Conservation (phyloP, 2,797 vertebrate species). For the Anableps anableps region DNA sequence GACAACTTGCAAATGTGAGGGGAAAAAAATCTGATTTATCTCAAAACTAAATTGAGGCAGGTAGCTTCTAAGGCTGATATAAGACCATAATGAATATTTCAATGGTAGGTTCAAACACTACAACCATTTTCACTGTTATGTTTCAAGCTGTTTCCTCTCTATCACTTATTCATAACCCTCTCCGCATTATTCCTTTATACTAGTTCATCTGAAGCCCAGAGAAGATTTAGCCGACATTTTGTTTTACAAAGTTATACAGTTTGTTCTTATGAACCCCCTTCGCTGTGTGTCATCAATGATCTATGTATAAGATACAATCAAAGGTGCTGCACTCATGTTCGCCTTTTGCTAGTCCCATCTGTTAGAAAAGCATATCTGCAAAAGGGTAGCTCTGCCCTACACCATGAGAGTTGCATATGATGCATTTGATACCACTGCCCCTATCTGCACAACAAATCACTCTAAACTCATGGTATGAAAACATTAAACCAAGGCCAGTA, state of each 20-base stretch:
- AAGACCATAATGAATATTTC: constrained; percentile 72
- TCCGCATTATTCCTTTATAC: constrained; percentile 68
- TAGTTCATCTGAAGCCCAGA: constrained; percentile 44
- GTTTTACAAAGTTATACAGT: constrained; percentile 43
- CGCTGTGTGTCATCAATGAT: constrained; percentile 53
- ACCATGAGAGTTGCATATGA: constrained; percentile 24
- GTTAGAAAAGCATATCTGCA: constrained; percentile 25
- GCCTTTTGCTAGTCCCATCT: constrained; percentile 30
- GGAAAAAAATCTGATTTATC: constrained; percentile 17
- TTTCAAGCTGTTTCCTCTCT: constrained; percentile 55
- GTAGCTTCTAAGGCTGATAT: constrained; percentile 53
- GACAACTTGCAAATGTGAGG: background rate
- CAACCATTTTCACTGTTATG: constrained; percentile 64
- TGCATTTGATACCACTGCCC: constrained; percentile 27
- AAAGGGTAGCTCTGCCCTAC: constrained; percentile 13
- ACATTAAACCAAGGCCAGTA: constrained; percentile 28
- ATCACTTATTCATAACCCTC: constrained; percentile 76
- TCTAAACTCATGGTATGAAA: constrained; percentile 28
- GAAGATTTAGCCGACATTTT: constrained; percentile 36
- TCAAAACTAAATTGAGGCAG: constrained; percentile 37
- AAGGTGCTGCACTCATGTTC: constrained; percentile 20
- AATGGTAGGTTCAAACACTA: constrained; percentile 56
- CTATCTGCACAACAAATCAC: constrained; percentile 25
- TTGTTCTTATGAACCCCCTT: constrained; percentile 43
- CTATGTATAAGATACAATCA: constrained; percentile 45